Conservation (phyloP, 2,888 invertebrate species). For the Amphiduros pacificus region DNA sequence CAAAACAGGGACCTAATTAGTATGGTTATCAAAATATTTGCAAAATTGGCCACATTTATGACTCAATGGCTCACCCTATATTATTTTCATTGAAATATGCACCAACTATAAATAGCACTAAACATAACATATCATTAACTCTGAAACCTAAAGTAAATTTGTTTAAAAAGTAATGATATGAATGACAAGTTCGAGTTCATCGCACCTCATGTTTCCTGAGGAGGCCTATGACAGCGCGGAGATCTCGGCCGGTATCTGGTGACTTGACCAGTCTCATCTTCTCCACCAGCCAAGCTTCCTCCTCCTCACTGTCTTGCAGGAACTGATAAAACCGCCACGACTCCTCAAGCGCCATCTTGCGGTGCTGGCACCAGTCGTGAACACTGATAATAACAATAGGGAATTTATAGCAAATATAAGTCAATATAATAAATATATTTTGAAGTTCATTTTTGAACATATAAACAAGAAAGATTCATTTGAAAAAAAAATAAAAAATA, state of each 20-base stretch:
- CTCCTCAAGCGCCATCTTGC: conserved; percentile 82
- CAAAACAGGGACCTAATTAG: too few relatives aligned
- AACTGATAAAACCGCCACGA: conserved; percentile 93
- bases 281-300: conserved; percentile 95
- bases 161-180: background rate
- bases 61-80: too few relatives aligned
- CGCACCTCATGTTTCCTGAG: conserved; percentile 86
- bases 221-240: conserved; percentile 84
- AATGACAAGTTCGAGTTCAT: background rate
- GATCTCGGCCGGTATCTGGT: conserved; percentile 90
- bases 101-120: too few relatives aligned
- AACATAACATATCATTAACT: background rate
- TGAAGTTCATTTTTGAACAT: too few relatives aligned
- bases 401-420: too few relatives aligned
- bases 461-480: too few relatives aligned
- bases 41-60: too few relatives aligned
- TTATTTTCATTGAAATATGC: too few relatives aligned
- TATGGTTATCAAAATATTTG: too few relatives aligned
- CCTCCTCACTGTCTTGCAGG: conserved; percentile 94
- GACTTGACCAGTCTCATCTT: conserved; percentile 91
- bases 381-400: conserved; percentile 68
- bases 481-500: too few relatives aligned
- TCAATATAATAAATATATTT: too few relatives aligned
- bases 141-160: background rate
- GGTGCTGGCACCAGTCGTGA: conserved; percentile 76